These are phyloP conservation scores for Tetragnatha montana DNA, from an alignment of 2,888 invertebrate genomes.

Conservation along the genomic window DNA sequence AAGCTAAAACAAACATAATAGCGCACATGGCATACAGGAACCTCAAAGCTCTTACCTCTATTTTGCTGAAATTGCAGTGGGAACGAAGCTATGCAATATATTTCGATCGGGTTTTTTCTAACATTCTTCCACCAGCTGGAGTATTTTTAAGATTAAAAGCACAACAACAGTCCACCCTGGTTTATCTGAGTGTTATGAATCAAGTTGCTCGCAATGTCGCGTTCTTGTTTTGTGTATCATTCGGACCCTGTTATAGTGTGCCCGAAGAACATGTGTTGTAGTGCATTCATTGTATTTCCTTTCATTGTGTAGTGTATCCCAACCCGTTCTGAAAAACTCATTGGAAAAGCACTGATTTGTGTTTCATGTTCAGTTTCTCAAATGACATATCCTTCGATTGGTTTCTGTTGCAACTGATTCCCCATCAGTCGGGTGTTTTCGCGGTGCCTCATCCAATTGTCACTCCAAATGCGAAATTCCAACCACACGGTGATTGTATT, in stretches of 20 bases:
- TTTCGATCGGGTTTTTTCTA: neutral
- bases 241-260: neutral
- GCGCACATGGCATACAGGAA: slow-evolving; percentile 64
- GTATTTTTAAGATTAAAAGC: neutral
- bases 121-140: neutral
- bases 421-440: slow-evolving; percentile 57
- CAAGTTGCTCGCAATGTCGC: neutral
- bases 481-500: slow-evolving; percentile 68
- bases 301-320: neutral
- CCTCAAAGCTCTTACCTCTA: slow-evolving; percentile 45
- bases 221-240: neutral
- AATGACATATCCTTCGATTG: slow-evolving; percentile 43
- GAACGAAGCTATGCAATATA: neutral
- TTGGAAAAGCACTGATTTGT: slow-evolving; percentile 1
- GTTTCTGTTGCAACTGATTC: slow-evolving; percentile 67
- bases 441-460: slow-evolving; percentile 67
- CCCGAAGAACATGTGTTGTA: neutral
- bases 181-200: slow-evolving; percentile 1
- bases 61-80: slow-evolving; percentile 12
- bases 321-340: neutral
- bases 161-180: neutral
- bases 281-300: neutral
- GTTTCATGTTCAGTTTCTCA: slow-evolving; percentile 22
- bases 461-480: slow-evolving; percentile 61
- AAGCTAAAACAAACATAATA: slow-evolving; percentile 42